Conservation (phyloP, 2,797 vertebrate genomes). For the Bovichtus diacanthus region DNA sequence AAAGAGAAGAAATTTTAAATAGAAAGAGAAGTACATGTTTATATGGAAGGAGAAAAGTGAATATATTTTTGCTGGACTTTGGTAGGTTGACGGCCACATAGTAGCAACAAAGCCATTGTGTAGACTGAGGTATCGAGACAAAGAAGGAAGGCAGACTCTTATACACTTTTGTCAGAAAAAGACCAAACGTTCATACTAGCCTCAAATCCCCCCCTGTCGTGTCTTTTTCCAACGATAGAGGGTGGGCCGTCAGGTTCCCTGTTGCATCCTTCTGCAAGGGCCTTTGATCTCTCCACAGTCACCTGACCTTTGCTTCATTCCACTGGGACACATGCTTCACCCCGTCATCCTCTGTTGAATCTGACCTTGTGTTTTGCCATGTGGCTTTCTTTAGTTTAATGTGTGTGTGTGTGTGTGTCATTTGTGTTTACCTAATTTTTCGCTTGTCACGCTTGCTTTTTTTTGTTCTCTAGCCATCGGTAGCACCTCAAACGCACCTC, state of each 20-base stretch:
- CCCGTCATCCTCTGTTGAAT: conserved; percentile 62
- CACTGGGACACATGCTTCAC: conserved; percentile 82
- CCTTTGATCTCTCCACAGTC: conserved; percentile 44
- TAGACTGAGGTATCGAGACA: conserved; percentile 15
- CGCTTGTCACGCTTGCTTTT: conserved; percentile 76
- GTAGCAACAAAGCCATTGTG: not conserved
- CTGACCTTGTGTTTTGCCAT: conserved; percentile 56
- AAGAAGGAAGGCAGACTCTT: conserved; percentile 19
- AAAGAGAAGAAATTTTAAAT: conserved; percentile 18
- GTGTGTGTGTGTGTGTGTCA: conserved; percentile 40
- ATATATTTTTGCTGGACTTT: conserved; percentile 1
- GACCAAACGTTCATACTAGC: not conserved
- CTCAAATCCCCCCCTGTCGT: conserved; percentile 11
- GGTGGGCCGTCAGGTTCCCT: conserved; percentile 17
- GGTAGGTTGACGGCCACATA: not conserved
- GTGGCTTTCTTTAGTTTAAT: conserved; percentile 55
- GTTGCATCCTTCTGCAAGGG: conserved; percentile 22
- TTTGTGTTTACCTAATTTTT: conserved; percentile 62
- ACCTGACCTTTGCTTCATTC: conserved; percentile 57
- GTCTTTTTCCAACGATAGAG: not conserved
- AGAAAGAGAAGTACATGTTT: conserved; percentile 14
- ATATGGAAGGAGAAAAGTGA: conserved; percentile 1
- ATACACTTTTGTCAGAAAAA: conserved; percentile 7
- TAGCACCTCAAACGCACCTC: conserved; percentile 74
- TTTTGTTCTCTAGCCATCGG: conserved; percentile 63